These are phyloP conservation scores for Tokudaia muenninki DNA, from an alignment of 2,797 vertebrate genomes.

Conservation along the genomic window DNA sequence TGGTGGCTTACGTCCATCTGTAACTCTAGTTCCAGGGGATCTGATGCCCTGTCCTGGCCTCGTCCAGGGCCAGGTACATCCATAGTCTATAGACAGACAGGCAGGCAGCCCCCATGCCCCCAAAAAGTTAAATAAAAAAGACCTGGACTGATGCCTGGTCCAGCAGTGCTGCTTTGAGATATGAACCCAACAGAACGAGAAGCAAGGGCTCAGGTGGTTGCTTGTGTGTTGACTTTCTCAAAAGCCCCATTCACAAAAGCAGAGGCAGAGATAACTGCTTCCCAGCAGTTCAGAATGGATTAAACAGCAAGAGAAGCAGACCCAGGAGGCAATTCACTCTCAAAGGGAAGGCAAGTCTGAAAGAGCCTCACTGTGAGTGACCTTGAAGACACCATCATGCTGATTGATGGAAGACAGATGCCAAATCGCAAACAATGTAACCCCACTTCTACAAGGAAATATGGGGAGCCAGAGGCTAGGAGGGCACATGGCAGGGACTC, in stretches of 20 bases:
- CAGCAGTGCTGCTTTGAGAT: not conserved
- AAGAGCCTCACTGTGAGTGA: not conserved
- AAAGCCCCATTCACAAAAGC: not conserved
- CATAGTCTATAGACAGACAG: not conserved
- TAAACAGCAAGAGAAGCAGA: accelerated
- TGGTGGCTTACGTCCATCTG: not conserved
- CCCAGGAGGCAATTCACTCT: not conserved
- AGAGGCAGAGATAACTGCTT: accelerated
- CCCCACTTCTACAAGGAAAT: accelerated
- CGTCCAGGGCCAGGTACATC: not conserved
- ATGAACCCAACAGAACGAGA: not conserved
- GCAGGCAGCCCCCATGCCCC: not conserved
- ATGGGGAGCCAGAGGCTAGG: no score
- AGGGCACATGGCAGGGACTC: not conserved
- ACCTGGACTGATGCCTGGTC: not conserved
- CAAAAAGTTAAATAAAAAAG: not conserved
- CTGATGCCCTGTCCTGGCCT: not conserved
- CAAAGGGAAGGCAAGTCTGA: not conserved
- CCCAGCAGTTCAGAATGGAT: not conserved
- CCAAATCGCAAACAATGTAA: not conserved
- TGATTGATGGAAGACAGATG: not conserved
- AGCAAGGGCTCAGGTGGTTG: not conserved
- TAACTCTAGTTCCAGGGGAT: not conserved
- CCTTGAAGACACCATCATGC: not conserved
- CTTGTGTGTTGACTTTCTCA: no score